Evolutionary conservation across 2,113 vertebrate genomes (phyloP).

Genomic region (Scortum barcoo): DNA sequence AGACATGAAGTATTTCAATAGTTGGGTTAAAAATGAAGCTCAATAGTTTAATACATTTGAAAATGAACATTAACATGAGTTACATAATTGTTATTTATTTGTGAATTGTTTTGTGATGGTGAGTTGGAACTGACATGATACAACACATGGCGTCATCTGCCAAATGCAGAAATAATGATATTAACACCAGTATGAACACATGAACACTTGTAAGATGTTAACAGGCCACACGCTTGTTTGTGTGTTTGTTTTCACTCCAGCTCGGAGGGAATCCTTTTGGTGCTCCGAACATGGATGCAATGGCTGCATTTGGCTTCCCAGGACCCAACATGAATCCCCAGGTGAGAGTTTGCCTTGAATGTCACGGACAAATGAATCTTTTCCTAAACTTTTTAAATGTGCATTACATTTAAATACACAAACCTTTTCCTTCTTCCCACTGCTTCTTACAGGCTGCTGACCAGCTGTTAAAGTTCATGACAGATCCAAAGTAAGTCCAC

Average conservation of each 20-base stretch:
- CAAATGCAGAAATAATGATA: background rate
- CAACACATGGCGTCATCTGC: too few relatives aligned
- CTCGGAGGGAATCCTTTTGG: conserved; percentile 81
- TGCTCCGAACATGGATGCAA: conserved; percentile 75
- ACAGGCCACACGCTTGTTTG: background rate
- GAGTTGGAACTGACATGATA: background rate
- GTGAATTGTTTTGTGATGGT: background rate
- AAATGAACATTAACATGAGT: background rate
- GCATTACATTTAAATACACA: background rate
- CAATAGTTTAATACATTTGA: background rate
- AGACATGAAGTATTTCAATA: too few relatives aligned
- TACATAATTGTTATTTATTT: background rate
- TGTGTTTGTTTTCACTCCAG: conserved; percentile 47
- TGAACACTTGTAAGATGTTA: background rate
- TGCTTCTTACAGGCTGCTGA: conserved; percentile 88
- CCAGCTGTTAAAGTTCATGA: conserved; percentile 97
- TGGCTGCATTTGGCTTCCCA: conserved; percentile 81
- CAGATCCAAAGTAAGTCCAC: conserved; percentile 95
- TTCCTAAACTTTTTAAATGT: background rate
- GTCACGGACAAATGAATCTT: background rate
- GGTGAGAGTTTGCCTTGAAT: conserved; percentile 56
- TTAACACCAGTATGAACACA: background rate
- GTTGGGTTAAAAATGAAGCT: background rate
- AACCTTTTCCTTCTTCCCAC: background rate
- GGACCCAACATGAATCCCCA: conserved; percentile 84